Percentiles rank a stretch among this genome's conserved stretches.
Evolutionary conservation across 2,113 vertebrate genomes (phyloP).

Genomic region (Myotis yumanensis): DNA sequence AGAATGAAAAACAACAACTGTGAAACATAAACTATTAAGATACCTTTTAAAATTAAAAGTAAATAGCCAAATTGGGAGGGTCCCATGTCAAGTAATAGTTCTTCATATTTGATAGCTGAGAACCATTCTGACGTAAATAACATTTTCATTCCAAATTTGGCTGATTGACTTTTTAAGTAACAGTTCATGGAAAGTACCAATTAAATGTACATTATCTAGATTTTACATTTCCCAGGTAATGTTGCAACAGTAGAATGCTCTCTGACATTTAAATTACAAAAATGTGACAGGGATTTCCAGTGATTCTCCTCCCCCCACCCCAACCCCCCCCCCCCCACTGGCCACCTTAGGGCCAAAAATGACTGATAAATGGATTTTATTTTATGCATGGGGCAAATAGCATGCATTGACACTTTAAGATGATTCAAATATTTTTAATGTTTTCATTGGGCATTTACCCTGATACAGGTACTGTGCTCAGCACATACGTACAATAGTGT

Average conservation of each 20-base stretch:
- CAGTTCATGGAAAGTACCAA: not conserved
- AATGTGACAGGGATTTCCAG: not conserved
- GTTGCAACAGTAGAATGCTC: not conserved
- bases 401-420: not conserved
- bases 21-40: not conserved
- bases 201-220: not conserved
- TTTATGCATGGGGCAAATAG: not conserved
- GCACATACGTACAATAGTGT: not conserved
- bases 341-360: not conserved
- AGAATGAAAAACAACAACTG: not conserved
- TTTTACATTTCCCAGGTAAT: constrained; percentile 29
- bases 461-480: not conserved
- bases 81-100: not conserved
- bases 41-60: not conserved
- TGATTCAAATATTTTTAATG: not conserved
- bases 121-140: not conserved
- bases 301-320: not conserved
- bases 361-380: not conserved
- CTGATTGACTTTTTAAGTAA: constrained; percentile 28
- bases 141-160: constrained; percentile 31
- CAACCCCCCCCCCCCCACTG: not conserved
- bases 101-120: fast-evolving
- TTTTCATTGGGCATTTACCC: not conserved
- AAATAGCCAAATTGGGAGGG: not conserved
- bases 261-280: not conserved